These are phyloP conservation scores for Protosalanx chinensis DNA, from an alignment of 2,797 vertebrate genomes.

Conservation along the genomic window DNA sequence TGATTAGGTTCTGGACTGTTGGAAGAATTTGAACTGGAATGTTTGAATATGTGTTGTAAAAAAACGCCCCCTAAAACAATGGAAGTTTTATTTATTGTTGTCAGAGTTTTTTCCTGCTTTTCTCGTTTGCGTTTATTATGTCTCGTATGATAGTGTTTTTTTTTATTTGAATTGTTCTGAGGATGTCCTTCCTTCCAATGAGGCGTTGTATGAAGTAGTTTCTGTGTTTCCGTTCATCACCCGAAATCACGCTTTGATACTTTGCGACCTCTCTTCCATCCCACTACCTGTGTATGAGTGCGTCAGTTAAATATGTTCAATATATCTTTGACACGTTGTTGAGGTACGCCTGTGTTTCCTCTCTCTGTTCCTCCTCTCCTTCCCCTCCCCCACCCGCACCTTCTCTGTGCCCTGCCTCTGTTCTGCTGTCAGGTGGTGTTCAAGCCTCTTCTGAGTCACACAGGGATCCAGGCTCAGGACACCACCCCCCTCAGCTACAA, in stretches of 20 bases:
- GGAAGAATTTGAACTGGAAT: no score
- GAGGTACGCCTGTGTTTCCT: neutral
- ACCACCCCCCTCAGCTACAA: slow-evolving; percentile 90
- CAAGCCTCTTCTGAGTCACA: slow-evolving; percentile 91
- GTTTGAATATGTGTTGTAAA: no score
- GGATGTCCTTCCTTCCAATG: neutral
- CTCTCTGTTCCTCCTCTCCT: neutral
- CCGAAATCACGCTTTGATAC: neutral
- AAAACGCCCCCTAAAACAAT: neutral
- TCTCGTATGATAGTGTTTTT: neutral
- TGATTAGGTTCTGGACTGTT: no score
- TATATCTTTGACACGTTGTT: neutral
- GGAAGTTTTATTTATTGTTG: neutral
- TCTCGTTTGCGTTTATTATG: neutral
- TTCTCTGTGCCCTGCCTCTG: neutral
- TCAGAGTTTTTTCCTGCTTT: neutral
- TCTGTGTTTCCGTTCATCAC: neutral
- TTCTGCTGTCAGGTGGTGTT: slow-evolving; percentile 85
- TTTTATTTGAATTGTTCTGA: neutral
- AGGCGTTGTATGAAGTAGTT: neutral
- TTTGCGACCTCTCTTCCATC: neutral
- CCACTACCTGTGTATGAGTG: neutral
- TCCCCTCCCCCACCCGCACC: neutral
- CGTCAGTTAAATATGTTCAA: no score
- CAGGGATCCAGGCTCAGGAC: slow-evolving; percentile 93